phyloP scores from a whole-genome alignment of 2,113 vertebrate genomes.

The Passer domesticus region DNA sequence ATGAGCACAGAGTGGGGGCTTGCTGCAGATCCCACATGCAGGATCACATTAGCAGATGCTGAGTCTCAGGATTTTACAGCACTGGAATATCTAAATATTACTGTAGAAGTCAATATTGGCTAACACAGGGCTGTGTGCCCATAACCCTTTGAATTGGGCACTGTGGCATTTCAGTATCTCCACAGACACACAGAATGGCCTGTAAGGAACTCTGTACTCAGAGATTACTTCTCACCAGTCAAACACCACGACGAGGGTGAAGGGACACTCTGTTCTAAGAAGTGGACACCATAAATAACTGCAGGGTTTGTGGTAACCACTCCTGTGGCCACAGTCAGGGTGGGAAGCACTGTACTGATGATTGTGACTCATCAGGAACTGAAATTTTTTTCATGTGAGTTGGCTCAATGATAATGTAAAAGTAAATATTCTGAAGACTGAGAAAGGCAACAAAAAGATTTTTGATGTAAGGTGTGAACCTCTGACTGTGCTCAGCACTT shows the following conservation, averaged over 20 bases:
- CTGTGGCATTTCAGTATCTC: not conserved
- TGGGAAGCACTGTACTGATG: not conserved
- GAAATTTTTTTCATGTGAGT: not conserved
- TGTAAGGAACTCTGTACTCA: not conserved
- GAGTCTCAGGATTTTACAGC: not conserved
- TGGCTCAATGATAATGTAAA: not conserved
- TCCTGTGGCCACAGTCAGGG: not conserved
- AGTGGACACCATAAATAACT: not conserved
- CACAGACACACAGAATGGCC: not conserved
- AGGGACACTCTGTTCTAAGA: not conserved
- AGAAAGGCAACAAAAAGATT: not conserved
- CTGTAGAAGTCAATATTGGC: not conserved
- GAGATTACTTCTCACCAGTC: not conserved
- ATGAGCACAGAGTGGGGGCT: not conserved
- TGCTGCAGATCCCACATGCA: not conserved
- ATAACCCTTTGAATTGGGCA: not conserved
- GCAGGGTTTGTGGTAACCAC: not conserved
- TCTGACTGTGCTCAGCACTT: not conserved
- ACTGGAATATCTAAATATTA: not conserved
- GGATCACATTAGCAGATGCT: not conserved
- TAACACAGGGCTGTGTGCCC: accelerated
- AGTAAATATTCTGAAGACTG: not conserved
- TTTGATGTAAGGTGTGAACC: not conserved
- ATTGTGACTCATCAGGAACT: conserved; percentile 44
- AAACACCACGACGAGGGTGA: not conserved